Evolutionary conservation across 2,888 invertebrate genomes (phyloP), one percentile per base, ranked within the genome.

Genomic region (Zygogramma bicolorata): DNA sequence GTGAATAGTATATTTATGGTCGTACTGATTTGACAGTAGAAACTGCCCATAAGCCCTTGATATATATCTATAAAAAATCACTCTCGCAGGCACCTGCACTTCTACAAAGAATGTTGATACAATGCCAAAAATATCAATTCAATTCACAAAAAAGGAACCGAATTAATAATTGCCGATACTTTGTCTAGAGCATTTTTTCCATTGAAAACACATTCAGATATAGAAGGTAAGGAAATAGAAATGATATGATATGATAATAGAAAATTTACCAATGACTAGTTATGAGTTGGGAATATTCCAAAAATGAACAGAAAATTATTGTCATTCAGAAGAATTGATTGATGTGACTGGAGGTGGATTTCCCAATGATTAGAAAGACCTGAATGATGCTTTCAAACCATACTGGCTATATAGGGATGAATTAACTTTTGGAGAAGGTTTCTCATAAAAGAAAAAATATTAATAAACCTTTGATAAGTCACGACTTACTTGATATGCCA

Each of bases 31-130:
- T 31, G 20, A n/a, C 6, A 5, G 18, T 62, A 3, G 62, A 62
- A 62, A 62, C 62, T 15, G 40, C 38, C 10, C 40, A 62, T 40
- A 62, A 15, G 6, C 62, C 38, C 4, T 62, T 62, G 13, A 6
- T 40, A 22, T 7, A 3, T 20, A 57, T 57, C 22, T 57, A 13
- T 27, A 57, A 20, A 57, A 57, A 57, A 18, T n/a, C n/a, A 7
- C 57, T 20, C n/a, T 6, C 22, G 10, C 22, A 4, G n/a, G 57
- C 57, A 2, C 57, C 57, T 4, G 57, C 57, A 13, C 3, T 20
- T 3, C 22, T 57, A 10, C 57, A 57, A 6, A 3, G 57, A 15
- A 57, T 57, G 5, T 2, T 57, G 3, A 42, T 42, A n/a, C 3
- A 65, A 34, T 4, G 6, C 6, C 2, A 34, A 1, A 1, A 34